Base-by-base conservation (phyloP, 2,797 vertebrate species). In the Falco naumanni region DNA sequence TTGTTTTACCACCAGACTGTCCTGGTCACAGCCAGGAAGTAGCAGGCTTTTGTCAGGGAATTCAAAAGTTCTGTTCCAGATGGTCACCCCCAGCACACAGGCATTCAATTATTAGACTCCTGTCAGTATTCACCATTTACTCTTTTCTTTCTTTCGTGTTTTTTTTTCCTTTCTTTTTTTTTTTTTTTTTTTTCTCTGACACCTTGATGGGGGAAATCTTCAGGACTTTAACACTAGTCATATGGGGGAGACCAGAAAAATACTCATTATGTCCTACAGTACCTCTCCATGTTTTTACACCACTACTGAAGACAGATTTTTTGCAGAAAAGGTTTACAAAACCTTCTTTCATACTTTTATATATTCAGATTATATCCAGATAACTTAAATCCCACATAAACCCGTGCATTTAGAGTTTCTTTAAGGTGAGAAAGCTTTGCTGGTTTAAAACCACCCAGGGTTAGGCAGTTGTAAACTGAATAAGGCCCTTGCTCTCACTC, bases 301-400 rank as follows among this genome's bases (percentile, higher is more conserved):
- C 12, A 11, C 12, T 48, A 26, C 37, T 77, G 48, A 89, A 87
- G 47, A 43, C 8, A 75, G 22, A 51, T 10, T 8, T 31, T 56
- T 22, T 54, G 25, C 48, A 86, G 25, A 41, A 79, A 95, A 83
- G 5, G 9, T 57, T 89, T n/a, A 60, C 7, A 64, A 66, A 53
- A 1, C 10, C 20, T 50, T 74, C 28, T 80, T 84, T 85, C 70
- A 68, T 15, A 66, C 5, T 80, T 82, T 33, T 63, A 47, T 41
- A 39, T 50, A 68, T 78, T 75, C 79, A 63, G n/a, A 78, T 85
- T 91, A 54, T 81, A 47, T n/a, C 14, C 43, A 93, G 57, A 74
- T 92, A 90, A 56, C 18, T 69, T 51, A 84, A 89, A 94, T 78
- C 59, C 24, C 25, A 47, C 26, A 45, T 89, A 77, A 95, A 84